These are phyloP conservation scores for Apteryx owenii DNA, from an alignment of 2,113 vertebrate genomes.

Conservation along the genomic window DNA sequence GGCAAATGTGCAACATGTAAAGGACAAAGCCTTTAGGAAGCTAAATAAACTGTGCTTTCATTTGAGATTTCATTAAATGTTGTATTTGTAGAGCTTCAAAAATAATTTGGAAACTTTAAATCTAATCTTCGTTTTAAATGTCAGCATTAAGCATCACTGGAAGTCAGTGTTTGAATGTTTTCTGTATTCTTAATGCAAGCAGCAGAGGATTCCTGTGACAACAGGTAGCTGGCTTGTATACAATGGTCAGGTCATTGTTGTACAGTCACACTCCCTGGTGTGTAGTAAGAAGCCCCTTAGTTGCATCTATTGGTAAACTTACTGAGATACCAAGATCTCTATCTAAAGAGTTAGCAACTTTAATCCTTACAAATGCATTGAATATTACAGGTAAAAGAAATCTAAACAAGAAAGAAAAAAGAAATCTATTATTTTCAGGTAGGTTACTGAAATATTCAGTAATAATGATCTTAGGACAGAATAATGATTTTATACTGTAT, in stretches of 20 bases:
- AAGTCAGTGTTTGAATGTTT: neutral
- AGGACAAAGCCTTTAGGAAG: slow-evolving; percentile 37
- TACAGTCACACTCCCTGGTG: neutral
- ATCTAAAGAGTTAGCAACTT: too few relatives aligned
- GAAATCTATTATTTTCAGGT: neutral
- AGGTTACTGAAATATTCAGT: neutral
- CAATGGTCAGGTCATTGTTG: fast-evolving
- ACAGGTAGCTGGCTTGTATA: neutral
- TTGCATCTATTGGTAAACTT: neutral
- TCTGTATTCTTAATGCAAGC: neutral
- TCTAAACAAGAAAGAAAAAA: neutral
- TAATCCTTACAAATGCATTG: neutral
- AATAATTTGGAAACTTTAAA: slow-evolving; percentile 19
- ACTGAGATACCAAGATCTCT: too few relatives aligned
- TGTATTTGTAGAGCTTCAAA: slow-evolving; percentile 43
- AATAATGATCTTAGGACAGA: neutral
- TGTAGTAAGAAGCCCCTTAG: neutral
- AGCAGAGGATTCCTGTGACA: neutral
- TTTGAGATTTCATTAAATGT: slow-evolving; percentile 43
- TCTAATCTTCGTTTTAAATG: slow-evolving; percentile 18
- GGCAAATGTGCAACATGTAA: neutral
- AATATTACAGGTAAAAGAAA: neutral
- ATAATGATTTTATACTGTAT: neutral
- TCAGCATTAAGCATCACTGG: neutral
- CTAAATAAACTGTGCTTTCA: neutral